Evolutionary conservation across 2,888 invertebrate genomes (phyloP).

Genomic region (Drosophila meridiana): DNA sequence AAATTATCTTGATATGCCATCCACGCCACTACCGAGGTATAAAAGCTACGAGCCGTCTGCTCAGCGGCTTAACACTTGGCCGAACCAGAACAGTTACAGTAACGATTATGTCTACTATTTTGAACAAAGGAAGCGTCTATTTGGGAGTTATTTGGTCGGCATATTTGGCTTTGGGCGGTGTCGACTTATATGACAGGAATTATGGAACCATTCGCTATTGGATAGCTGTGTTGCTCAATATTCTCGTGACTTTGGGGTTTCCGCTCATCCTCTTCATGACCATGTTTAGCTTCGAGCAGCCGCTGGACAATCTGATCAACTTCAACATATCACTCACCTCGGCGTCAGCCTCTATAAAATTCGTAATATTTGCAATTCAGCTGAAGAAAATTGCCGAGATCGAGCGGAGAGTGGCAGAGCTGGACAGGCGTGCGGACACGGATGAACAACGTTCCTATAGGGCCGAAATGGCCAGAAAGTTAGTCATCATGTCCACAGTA

Average conservation of each 20-base stretch:
- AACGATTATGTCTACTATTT: slow-evolving; percentile 15
- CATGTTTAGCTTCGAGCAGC: slow-evolving; percentile 30
- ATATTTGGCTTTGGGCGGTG: slow-evolving; percentile 45
- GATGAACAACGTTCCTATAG: slow-evolving; percentile 10
- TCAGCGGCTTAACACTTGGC: slow-evolving; percentile 8
- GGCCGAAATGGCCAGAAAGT: not conserved
- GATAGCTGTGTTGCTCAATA: slow-evolving; percentile 11
- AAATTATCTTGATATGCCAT: slow-evolving; percentile 2
- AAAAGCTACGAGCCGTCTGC: slow-evolving; percentile 27
- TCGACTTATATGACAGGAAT: slow-evolving; percentile 26
- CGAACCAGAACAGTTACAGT: not conserved
- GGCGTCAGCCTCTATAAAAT: slow-evolving; percentile 36
- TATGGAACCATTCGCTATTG: slow-evolving; percentile 14
- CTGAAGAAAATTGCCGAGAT: slow-evolving; percentile 37
- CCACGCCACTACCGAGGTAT: slow-evolving; percentile 17
- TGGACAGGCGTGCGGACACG: slow-evolving; percentile 36
- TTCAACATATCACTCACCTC: slow-evolving; percentile 48
- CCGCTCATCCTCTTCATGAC: slow-evolving; percentile 25
- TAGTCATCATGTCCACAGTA: slow-evolving; percentile 22
- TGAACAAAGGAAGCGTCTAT: slow-evolving; percentile 17
- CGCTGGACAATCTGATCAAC: slow-evolving; percentile 56
- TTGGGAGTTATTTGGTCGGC: slow-evolving; percentile 33
- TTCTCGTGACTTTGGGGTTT: not conserved
- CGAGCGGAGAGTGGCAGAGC: slow-evolving; percentile 13
- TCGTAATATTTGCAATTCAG: slow-evolving; percentile 29